Conservation (phyloP, 2,113 vertebrate species). For the Psophia crepitans region DNA sequence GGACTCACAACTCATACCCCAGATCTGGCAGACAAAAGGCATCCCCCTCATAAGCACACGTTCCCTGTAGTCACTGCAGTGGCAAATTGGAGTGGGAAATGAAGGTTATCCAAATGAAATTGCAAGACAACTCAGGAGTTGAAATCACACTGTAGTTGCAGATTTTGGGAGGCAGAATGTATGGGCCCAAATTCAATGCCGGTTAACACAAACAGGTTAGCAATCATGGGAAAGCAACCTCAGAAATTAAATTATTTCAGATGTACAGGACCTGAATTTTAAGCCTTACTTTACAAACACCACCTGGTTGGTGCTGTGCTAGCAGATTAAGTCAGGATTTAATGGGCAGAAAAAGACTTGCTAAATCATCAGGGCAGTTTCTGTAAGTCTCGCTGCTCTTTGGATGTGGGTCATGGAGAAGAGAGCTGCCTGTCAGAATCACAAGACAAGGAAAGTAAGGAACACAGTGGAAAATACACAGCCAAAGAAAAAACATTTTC, state of each 20-base stretch:
- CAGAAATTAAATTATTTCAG: not conserved
- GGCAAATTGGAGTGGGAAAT: not conserved
- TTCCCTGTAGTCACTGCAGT: not conserved
- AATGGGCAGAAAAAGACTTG: not conserved
- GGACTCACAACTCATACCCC: not conserved
- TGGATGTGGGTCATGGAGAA: not conserved
- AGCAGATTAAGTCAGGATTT: not conserved
- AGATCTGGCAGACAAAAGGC: not conserved
- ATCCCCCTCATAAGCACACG: not conserved
- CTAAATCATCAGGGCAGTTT: not conserved
- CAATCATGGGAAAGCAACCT: not conserved
- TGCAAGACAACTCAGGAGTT: not conserved
- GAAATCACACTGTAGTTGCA: fast-evolving
- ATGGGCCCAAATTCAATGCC: not conserved
- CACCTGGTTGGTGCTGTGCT: not conserved
- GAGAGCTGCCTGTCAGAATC: not conserved
- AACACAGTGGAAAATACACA: not conserved
- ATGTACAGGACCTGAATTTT: not conserved
- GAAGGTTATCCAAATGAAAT: not conserved
- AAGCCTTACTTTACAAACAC: not conserved
- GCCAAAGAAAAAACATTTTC: not conserved
- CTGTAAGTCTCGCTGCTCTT: not conserved
- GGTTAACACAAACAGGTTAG: not conserved
- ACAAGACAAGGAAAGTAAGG: not conserved
- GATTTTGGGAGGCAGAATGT: not conserved